Base-by-base conservation (phyloP, 2,888 invertebrate species). In the Noctua comes region DNA sequence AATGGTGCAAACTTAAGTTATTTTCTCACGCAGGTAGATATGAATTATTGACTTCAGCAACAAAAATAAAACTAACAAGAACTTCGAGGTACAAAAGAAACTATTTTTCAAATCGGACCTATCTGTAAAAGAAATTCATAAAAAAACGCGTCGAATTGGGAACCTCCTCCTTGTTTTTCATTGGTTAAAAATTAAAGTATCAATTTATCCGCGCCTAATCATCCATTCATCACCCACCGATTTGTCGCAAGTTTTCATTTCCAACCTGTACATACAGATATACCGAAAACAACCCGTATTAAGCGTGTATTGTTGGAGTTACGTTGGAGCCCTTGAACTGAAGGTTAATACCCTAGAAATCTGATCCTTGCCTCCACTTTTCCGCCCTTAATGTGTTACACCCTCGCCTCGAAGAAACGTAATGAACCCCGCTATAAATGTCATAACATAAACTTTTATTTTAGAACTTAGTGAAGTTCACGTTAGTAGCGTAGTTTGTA, bases 241-340 rank as follows among this genome's bases (percentile, higher is more conserved):
- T 65, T 40, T 13, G 40, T 24, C n/a, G 0, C 40, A n/a, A 2
- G 40, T 40, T 65, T 36, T n/a, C 24, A 40, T 62, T 62, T 21
- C 62, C 31, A 21, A 1, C 8, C 18, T 10, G 10, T 62, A 27
- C 57, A 16, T 40, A 24, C 51, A 65, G n/a, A 43, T n/a, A n/a
- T 16, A 16, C 10, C 43, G 43, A 43, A 1, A 43, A 43, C n/a
- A n/a, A 66, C n/a, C 66, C 36, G 31, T 11, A 64, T 10, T 36
- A 62, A 31, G 7, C 31, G 5, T 16, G 24, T 62, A 24, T 54
- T 70, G 51, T 77, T 77, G 40, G 54, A 46, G 36, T 62, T 68
- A 70, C 31, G 21, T 46, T 48, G 46, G 40, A 79, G 84, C 43
- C 71, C 81, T 79, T 81, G 81, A 84, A 84, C 43, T 36, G 31